A percentile compares a stretch with the other conserved stretches of the same genome.
Evolutionary conservation across 2,113 vertebrate genomes (phyloP).

Genomic region (Nothoprocta pentlandii): DNA sequence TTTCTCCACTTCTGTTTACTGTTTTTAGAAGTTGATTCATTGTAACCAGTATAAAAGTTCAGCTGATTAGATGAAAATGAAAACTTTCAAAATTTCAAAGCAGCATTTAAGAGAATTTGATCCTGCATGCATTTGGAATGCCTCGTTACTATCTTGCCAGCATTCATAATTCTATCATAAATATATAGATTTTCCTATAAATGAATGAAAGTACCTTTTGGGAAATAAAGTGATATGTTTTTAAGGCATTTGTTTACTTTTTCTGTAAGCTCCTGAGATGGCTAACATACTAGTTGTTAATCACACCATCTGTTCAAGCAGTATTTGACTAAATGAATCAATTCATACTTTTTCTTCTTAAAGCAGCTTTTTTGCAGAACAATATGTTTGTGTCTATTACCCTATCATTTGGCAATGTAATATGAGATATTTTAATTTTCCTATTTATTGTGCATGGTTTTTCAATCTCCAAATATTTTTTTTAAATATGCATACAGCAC

Average conservation of each 20-base stretch:
- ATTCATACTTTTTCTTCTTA: constrained; percentile 81
- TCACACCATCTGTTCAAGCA: constrained; percentile 83
- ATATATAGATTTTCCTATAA: constrained; percentile 72
- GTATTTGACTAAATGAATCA: constrained; percentile 79
- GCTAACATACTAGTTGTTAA: constrained; percentile 86
- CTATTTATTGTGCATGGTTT: constrained; percentile 82
- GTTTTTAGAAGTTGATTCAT: background rate
- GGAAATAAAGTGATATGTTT: constrained; percentile 78
- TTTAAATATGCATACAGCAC: constrained; percentile 76
- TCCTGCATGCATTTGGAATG: background rate
- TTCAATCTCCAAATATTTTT: constrained; percentile 85
- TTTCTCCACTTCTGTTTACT: background rate
- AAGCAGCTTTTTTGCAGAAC: constrained; percentile 80
- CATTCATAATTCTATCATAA: constrained; percentile 31
- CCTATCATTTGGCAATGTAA: constrained; percentile 82
- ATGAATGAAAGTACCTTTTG: constrained; percentile 77
- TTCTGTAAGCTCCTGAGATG: constrained; percentile 83
- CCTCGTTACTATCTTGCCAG: constrained; percentile 12
- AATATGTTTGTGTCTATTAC: constrained; percentile 86
- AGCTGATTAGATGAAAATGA: background rate
- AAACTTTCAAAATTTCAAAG: background rate
- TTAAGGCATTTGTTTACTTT: constrained; percentile 83
- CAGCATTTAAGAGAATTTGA: background rate
- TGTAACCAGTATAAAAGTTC: background rate
- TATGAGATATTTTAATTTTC: constrained; percentile 84